These are phyloP conservation scores for Aramus guarauna DNA, from an alignment of 2,113 vertebrate species.

Conservation along the genomic window DNA sequence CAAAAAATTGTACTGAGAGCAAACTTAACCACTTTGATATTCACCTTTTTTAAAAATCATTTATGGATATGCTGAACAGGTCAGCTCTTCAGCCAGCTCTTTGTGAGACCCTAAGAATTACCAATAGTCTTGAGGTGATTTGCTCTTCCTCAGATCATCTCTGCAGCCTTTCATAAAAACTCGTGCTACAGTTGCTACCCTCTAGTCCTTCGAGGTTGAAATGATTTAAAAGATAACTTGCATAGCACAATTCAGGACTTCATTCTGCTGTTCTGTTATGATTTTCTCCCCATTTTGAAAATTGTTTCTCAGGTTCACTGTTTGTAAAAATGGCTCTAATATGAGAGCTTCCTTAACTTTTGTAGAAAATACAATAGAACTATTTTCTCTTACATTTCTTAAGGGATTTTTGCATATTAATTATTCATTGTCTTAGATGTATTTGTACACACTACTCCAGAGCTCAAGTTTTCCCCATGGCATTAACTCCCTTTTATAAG, in stretches of 20 bases:
- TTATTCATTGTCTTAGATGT: background rate
- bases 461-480: background rate
- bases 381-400: background rate
- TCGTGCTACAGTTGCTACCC: background rate
- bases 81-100: background rate
- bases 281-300: background rate
- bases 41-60: background rate
- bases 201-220: background rate
- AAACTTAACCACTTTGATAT: background rate
- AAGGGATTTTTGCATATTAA: background rate
- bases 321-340: background rate
- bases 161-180: background rate
- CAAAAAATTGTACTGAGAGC: background rate
- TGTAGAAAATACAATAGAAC: background rate
- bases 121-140: background rate
- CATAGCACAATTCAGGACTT: background rate
- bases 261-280: background rate
- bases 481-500: background rate
- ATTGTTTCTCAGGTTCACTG: background rate
- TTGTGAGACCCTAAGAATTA: background rate
- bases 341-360: background rate
- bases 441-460: background rate
- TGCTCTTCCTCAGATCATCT: background rate
- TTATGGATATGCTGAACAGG: background rate
- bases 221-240: background rate